Conservation (phyloP, 2,113 vertebrate species). For the Leptosomus discolor region DNA sequence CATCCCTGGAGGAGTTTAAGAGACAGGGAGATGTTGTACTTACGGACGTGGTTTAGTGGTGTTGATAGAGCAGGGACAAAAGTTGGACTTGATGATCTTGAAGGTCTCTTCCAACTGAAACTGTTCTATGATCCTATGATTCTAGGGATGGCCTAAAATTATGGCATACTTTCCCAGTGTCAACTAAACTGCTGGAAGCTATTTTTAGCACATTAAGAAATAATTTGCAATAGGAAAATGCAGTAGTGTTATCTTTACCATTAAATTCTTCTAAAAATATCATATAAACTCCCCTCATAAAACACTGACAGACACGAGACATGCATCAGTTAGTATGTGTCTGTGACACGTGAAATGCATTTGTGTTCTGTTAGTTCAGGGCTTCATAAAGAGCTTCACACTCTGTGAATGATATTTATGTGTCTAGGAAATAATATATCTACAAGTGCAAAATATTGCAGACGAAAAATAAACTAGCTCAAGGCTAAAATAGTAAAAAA, state of each 20-base stretch:
- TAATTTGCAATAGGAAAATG: neutral
- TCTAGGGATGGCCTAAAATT: neutral
- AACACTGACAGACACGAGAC: neutral
- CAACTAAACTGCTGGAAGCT: neutral
- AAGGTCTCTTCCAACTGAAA: no score
- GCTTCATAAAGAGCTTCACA: neutral
- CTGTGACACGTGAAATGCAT: neutral
- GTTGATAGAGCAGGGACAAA: no score
- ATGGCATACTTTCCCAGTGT: neutral
- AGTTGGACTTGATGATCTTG: no score
- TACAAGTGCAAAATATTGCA: neutral
- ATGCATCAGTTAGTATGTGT: neutral
- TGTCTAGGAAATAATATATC: neutral
- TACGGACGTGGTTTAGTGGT: no score
- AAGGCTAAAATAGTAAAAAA: neutral
- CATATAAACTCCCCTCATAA: neutral
- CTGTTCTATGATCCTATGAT: no score
- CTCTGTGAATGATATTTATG: neutral
- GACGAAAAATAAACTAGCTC: neutral
- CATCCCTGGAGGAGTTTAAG: no score
- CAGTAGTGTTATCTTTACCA: neutral
- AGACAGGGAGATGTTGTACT: no score
- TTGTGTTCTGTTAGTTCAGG: neutral
- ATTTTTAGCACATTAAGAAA: neutral
- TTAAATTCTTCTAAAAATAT: neutral